These are phyloP conservation scores for Erebia ligea DNA, from an alignment of 2,888 invertebrate species.

Conservation along the genomic window DNA sequence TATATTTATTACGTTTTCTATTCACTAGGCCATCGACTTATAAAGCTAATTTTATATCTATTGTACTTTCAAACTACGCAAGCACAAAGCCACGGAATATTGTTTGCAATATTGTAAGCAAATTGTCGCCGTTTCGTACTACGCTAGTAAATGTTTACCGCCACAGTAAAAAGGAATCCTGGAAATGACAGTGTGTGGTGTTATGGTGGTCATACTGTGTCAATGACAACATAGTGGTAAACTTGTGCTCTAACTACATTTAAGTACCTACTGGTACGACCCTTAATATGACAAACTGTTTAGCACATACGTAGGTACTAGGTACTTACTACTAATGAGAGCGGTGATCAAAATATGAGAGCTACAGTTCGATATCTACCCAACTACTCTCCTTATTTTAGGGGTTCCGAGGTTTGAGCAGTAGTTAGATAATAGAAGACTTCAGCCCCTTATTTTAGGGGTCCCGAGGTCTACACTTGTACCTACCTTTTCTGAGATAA, in stretches of 20 bases:
- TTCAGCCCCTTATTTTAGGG: too few relatives aligned
- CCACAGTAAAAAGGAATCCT: slow-evolving; percentile 33
- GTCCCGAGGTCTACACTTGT: too few relatives aligned
- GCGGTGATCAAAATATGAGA: too few relatives aligned
- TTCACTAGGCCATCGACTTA: background rate
- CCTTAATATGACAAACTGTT: background rate
- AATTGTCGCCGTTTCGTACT: slow-evolving; percentile 26
- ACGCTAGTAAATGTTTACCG: slow-evolving; percentile 32
- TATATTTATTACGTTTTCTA: too few relatives aligned
- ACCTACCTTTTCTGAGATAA: too few relatives aligned
- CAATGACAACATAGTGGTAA: slow-evolving; percentile 29
- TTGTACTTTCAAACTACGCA: background rate
- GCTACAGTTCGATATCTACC: too few relatives aligned
- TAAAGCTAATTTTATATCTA: background rate
- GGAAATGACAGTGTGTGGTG: slow-evolving; percentile 32
- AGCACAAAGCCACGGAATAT: slow-evolving; percentile 9
- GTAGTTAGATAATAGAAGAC: too few relatives aligned
- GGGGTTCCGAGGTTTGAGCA: too few relatives aligned
- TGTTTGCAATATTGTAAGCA: slow-evolving; percentile 33
- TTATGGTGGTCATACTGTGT: slow-evolving; percentile 31
- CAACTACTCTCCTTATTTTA: too few relatives aligned
- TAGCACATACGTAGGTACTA: background rate
- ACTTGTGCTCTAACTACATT: slow-evolving; percentile 9
- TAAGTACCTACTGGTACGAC: background rate
- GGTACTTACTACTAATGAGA: too few relatives aligned